Base-by-base conservation (phyloP, 1,140 invertebrate species). In the Halyomorpha halys region DNA sequence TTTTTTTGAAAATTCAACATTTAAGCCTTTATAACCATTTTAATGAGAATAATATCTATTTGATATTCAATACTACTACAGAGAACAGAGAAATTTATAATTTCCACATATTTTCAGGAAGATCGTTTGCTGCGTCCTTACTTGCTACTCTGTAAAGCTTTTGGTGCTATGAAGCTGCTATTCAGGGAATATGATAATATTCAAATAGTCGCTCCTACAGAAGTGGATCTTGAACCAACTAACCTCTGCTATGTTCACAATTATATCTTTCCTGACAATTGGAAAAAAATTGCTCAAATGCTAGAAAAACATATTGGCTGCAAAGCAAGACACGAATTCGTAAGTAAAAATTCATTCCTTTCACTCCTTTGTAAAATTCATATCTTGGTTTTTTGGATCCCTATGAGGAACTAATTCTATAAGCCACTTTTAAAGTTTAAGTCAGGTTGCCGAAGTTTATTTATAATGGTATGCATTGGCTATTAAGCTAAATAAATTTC, bases 201-300 rank as follows among this genome's bases (percentile, higher is more conserved):
- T 27, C 25, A 49, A 21, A 64, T 61, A 21, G 63, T 44, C 23
- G 23, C 44, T 21, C 18, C 59, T n/a, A 44, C 14, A 9, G 39
- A 53, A 15, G n/a, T 61, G 21, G 66, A 67, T 23, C 34, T 30
- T 13, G 44, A 49, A 3, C 66, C 66, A 30, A 61, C 56, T 19
- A 64, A 67, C 59, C 44, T 67, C 16, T 53, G 45, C 23, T 67
- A 64, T 56, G 63, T 67, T 19, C 62, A 67, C 54, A 45, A 63
- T 16, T 67, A 64, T 44, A n/a, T 67, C 16, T 18, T 34, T 60
- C 23, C 61, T 19, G 61, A 53, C n/a, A 1, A 8, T 5, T 66
- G 65, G 65, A 39, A 59, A 14, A 16, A n/a, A 18, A 63, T 66
- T 27, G 65, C 47, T 8, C 15, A 45, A 6, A 21, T 19, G n/a